These are phyloP conservation scores for Drosophila nigromelanica DNA, from an alignment of 1,140 invertebrate species.

Conservation along the genomic window DNA sequence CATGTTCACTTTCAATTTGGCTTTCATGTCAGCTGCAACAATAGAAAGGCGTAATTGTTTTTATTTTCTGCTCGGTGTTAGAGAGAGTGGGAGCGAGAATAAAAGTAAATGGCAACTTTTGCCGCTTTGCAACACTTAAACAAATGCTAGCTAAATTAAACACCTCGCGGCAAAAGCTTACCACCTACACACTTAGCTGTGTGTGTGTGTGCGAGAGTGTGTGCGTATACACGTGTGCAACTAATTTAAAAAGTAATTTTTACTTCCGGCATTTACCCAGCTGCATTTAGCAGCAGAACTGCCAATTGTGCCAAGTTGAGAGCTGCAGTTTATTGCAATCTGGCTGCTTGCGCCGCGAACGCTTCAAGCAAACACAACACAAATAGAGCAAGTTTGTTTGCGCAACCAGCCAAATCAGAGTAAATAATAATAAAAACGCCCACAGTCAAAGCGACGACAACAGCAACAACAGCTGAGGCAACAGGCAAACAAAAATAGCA, in stretches of 20 bases:
- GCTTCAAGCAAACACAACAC: slow-evolving; percentile 54
- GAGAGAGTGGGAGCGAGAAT: not conserved
- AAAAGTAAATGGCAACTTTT: slow-evolving; percentile 59
- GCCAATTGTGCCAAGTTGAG: not conserved
- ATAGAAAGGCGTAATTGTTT: slow-evolving; percentile 62
- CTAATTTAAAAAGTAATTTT: slow-evolving; percentile 82
- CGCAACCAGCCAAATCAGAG: slow-evolving; percentile 66
- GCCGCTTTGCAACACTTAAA: slow-evolving; percentile 69
- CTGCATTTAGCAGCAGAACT: slow-evolving; percentile 52
- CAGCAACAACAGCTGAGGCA: slow-evolving; percentile 29
- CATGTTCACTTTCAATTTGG: slow-evolving; percentile 69
- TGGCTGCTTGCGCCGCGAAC: slow-evolving; percentile 32
- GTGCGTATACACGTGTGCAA: slow-evolving; percentile 44
- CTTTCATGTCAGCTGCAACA: slow-evolving; percentile 62
- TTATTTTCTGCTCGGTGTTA: slow-evolving; percentile 19
- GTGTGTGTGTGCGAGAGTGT: not conserved
- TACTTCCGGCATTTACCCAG: slow-evolving; percentile 80
- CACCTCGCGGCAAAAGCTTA: slow-evolving; percentile 41
- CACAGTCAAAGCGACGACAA: slow-evolving; percentile 17
- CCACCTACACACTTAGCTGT: slow-evolving; percentile 12
- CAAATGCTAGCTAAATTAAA: slow-evolving; percentile 62
- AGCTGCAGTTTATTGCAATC: slow-evolving; percentile 31
- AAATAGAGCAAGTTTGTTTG: slow-evolving; percentile 58
- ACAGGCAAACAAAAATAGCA: slow-evolving; percentile 14
- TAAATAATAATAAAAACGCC: slow-evolving; percentile 70